Conservation (phyloP, 2,888 invertebrate genomes). For the Ctenicera cuprea region DNA sequence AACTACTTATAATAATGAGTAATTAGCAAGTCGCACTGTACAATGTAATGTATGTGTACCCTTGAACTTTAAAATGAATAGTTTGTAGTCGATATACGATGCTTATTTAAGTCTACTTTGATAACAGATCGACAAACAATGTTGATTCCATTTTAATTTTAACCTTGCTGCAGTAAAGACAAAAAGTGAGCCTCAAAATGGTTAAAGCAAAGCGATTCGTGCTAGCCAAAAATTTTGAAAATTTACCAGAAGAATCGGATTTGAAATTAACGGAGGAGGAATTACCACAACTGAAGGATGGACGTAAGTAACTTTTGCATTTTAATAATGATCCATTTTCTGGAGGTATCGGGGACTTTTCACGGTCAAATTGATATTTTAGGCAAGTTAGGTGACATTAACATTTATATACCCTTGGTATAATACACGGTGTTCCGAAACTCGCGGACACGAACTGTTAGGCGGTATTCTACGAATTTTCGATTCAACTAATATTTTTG, state of each 20-base stretch:
- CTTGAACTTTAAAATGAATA: constrained; percentile 23
- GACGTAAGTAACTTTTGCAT: constrained; percentile 74
- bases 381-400: no score
- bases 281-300: constrained; percentile 79
- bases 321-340: not conserved
- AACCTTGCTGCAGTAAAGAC: not conserved
- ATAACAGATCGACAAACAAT: constrained; percentile 10
- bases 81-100: constrained; percentile 15
- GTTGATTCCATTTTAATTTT: constrained; percentile 1
- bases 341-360: constrained; percentile 40
- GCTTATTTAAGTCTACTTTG: constrained; percentile 14
- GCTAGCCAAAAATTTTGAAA: constrained; percentile 79
- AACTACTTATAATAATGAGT: not conserved
- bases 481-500: no score
- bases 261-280: constrained; percentile 82
- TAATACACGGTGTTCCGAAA: no score
- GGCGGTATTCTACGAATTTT: no score
- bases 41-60: not conserved
- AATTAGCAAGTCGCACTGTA: not conserved
- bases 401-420: no score
- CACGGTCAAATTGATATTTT: not conserved
- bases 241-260: constrained; percentile 80
- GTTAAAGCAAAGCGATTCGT: constrained; percentile 79
- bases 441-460: no score
- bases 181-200: constrained; percentile 64